A percentile compares a stretch with the other conserved stretches of the same genome.
Conservation (phyloP, 92 coral and sea anemone species). For the Phenganax marumi region DNA sequence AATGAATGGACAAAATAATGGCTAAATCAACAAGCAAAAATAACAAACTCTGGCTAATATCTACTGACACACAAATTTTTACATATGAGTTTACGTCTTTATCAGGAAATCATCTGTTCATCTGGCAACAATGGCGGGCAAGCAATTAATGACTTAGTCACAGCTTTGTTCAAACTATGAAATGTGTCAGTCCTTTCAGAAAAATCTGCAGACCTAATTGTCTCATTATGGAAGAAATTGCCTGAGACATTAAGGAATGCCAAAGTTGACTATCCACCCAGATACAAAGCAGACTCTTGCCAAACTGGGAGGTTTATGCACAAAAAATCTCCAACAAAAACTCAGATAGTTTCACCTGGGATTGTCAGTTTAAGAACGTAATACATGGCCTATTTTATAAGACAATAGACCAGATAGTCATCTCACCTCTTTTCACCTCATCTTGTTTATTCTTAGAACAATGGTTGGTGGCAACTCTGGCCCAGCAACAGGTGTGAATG, state of each 20-base stretch:
- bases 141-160: slow-evolving; percentile 4
- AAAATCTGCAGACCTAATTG: neutral
- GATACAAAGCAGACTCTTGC: slow-evolving; percentile 4
- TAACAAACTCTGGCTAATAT: no score
- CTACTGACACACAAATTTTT: no score
- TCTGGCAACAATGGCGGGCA: slow-evolving; percentile 25
- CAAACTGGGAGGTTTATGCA: slow-evolving; percentile 33
- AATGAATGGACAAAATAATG: no score
- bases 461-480: slow-evolving; percentile 55
- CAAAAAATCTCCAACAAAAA: slow-evolving; percentile 2
- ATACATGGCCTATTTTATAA: neutral
- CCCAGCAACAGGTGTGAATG: slow-evolving; percentile 47
- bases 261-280: slow-evolving; percentile 37
- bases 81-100: no score
- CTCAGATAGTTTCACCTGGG: slow-evolving; percentile 31
- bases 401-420: neutral
- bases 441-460: slow-evolving; percentile 21
- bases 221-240: slow-evolving; percentile 27
- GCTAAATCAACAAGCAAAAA: no score
- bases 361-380: slow-evolving; percentile 30
- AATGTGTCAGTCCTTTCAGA: neutral
- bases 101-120: slow-evolving; percentile 36
- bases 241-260: slow-evolving; percentile 21
- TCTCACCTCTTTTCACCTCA: neutral
- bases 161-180: slow-evolving; percentile 6